Evolutionary conservation across 2,113 vertebrate species (phyloP).

Genomic region (Syngnathus scovelli): DNA sequence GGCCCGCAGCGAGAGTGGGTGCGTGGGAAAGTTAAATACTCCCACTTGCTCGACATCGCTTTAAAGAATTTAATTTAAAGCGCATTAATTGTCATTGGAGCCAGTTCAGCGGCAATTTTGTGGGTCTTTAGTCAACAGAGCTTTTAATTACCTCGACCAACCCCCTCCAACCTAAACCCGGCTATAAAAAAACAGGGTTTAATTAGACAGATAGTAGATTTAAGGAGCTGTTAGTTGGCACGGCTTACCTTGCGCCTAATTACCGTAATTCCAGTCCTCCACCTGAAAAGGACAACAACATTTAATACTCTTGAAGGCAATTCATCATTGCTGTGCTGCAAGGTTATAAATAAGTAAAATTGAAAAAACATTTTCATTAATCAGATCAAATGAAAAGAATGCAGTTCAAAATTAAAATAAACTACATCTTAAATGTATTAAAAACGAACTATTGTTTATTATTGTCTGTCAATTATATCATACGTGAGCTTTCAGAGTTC

Average conservation of each 20-base stretch:
- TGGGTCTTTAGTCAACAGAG: conserved; percentile 70
- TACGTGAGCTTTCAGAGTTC: no score
- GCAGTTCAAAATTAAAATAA: no score
- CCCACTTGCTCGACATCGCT: conserved; percentile 58
- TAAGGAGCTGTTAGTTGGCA: conserved; percentile 55
- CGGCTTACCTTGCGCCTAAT: conserved; percentile 60
- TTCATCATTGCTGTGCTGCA: background rate
- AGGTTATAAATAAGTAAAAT: background rate
- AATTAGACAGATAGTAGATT: conserved; percentile 72
- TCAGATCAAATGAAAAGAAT: no score
- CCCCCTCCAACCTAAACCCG: background rate
- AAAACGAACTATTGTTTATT: no score
- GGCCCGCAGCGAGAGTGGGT: conserved; percentile 56
- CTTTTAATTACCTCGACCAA: conserved; percentile 66
- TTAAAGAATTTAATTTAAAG: conserved; percentile 79
- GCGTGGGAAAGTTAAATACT: conserved; percentile 99
- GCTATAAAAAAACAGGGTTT: conserved; percentile 50
- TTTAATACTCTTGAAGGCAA: background rate
- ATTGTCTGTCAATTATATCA: no score
- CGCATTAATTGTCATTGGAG: conserved; percentile 77
- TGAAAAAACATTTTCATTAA: background rate
- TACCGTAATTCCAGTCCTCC: conserved; percentile 37
- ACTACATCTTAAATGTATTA: no score
- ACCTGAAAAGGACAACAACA: conserved; percentile 62
- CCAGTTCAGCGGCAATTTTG: conserved; percentile 66